phyloP scores from a whole-genome alignment of 2,113 vertebrate species.

The Amphilophus citrinellus region DNA sequence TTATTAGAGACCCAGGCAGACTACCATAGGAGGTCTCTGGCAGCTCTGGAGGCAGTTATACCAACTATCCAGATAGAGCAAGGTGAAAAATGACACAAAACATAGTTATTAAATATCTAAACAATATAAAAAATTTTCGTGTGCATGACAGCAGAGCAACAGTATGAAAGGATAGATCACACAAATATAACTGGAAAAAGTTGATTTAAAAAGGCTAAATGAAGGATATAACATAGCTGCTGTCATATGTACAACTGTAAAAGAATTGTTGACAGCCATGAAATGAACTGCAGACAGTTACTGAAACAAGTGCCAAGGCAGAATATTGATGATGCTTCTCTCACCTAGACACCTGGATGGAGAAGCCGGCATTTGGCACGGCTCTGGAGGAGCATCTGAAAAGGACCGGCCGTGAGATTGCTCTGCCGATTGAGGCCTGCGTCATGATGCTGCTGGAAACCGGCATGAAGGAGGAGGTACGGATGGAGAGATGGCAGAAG shows the following conservation, averaged over 20 bases:
- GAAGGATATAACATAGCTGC: neutral
- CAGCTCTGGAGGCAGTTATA: conserved; percentile 92
- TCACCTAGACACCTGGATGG: conserved; percentile 91
- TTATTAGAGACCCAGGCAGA: conserved; percentile 98
- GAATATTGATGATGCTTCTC: neutral
- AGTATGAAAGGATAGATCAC: neutral
- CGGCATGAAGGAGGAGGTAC: conserved; percentile 97
- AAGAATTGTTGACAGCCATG: neutral
- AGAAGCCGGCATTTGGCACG: conserved; percentile 95
- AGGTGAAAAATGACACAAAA: conserved; percentile 82
- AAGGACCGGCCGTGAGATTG: conserved; percentile 91
- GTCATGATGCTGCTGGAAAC: conserved; percentile 99
- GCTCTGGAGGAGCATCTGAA: conserved; percentile 94
- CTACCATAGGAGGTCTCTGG: conserved; percentile 97
- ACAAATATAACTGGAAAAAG: neutral
- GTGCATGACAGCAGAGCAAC: neutral
- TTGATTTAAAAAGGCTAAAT: neutral
- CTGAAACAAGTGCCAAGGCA: neutral
- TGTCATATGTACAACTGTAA: neutral
- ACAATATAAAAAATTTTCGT: neutral
- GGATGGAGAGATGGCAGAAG: neutral
- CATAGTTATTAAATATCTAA: neutral
- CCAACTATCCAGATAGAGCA: conserved; percentile 93
- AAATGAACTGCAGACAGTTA: neutral
- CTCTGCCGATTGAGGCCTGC: conserved; percentile 94